phyloP scores from a whole-genome alignment of 2,797 vertebrate species.

The Eutrigla gurnardus region DNA sequence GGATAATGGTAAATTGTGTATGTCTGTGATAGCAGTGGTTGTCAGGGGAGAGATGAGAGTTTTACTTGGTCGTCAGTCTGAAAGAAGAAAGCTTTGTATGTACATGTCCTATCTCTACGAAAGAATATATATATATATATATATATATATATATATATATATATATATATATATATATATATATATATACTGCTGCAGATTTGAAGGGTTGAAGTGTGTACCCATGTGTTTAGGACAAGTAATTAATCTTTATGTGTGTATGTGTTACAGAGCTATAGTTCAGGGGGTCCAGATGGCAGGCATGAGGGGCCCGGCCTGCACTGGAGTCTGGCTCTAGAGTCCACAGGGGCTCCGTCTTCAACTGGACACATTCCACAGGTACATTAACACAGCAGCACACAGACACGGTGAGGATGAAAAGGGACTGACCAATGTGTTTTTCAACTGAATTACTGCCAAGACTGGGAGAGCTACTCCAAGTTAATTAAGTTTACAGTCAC shows the following conservation, averaged over 20 bases:
- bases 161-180: background rate
- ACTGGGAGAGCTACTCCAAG: no score
- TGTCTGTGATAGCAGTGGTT: constrained; percentile 12
- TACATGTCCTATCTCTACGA: background rate
- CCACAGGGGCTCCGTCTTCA: constrained; percentile 84
- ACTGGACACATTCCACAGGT: constrained; percentile 88
- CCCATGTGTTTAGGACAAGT: constrained; percentile 2
- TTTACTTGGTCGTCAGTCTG: constrained; percentile 1
- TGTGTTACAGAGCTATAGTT: constrained; percentile 76
- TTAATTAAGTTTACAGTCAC: no score
- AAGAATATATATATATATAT: background rate
- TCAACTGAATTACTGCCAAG: background rate
- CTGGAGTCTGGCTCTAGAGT: constrained; percentile 86
- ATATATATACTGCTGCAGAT: background rate
- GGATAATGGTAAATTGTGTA: constrained; percentile 47
- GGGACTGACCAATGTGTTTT: constrained; percentile 18
- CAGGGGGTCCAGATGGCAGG: constrained; percentile 86
- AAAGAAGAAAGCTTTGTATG: background rate
- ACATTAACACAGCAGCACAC: constrained; percentile 36
- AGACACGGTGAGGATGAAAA: constrained; percentile 9
- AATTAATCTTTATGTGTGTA: constrained; percentile 42
- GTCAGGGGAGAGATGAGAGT: constrained; percentile 2
- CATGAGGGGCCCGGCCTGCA: constrained; percentile 82
- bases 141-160: background rate
- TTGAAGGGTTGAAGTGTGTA: background rate